These are phyloP conservation scores for Etia nguti DNA, from an alignment of 2,113 vertebrate species.

Conservation along the genomic window DNA sequence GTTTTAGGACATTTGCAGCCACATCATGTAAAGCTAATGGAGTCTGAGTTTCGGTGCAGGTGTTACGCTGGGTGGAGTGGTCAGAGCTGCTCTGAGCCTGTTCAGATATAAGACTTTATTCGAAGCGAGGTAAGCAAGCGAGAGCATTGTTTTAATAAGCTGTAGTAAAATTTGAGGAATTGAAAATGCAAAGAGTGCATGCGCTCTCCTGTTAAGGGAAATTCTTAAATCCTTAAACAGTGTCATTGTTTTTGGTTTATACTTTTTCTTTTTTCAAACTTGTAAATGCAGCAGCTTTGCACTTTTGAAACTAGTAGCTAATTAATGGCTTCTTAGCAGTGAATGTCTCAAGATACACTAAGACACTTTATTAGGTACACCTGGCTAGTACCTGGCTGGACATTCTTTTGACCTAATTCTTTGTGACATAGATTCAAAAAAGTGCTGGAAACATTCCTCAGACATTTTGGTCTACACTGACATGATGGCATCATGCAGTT, in stretches of 20 bases:
- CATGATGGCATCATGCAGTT: not conserved
- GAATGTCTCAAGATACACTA: not conserved
- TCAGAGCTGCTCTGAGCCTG: conserved; percentile 42
- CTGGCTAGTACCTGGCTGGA: not conserved
- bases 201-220: not conserved
- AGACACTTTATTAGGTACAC: not conserved
- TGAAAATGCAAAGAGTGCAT: not conserved
- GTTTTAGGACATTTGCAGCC: conserved; percentile 26
- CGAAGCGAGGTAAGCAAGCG: not conserved
- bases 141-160: not conserved
- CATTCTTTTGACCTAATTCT: not conserved
- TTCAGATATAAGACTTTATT: not conserved
- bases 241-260: not conserved
- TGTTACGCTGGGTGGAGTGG: conserved; percentile 73
- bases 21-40: not conserved
- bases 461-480: not conserved
- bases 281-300: not conserved
- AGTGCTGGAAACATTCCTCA: not conserved
- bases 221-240: not conserved
- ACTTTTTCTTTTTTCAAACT: not conserved
- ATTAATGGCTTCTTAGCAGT: not conserved
- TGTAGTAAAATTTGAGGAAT: not conserved
- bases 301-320: not conserved
- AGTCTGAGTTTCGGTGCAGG: conserved; percentile 61
- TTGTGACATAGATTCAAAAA: not conserved